Evolutionary conservation across 2,113 vertebrate genomes (phyloP), one percentile per base, ranked within the genome.

Genomic region (Baryphthengus martii): DNA sequence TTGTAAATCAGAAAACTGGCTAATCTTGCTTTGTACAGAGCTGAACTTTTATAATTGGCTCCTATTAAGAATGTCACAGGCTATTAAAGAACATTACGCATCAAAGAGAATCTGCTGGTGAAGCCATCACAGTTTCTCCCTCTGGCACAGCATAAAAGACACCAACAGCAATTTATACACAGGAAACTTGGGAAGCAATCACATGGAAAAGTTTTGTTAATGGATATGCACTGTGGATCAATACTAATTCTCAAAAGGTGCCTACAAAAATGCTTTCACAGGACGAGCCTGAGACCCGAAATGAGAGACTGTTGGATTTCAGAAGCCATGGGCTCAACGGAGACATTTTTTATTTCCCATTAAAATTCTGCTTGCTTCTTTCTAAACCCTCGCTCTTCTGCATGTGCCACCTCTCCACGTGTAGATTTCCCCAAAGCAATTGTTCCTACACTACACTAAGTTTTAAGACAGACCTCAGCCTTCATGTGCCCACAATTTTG

Each of bases 11-110:
- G 72, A 84, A 84, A 86, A 56, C 24, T 49, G 68, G 52, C 31
- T 93, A 56, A 84, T 81, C 85, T 72, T 81, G 72, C 83, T 84
- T 92, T 95, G 80, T 88, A 44, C 85, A 72, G 76, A 78, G 52
- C 47, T 87, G 65, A 94, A 84, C 53, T 77, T 93, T 61, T 84
- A 15, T 84, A 93, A 95, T 92, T 94, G 92, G 52, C n/a, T 95
- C 37, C 66, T 92, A 55, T 90, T 92, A 86, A 84, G 80, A 90
- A 90, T 75, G 70, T 87, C 85, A 84, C 56, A 78, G 82, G 45
- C 74, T 89, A 72, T 94, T 95, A 92, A 88, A 94, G 77, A 89
- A 52, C 44, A 63, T 52, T 74, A 50, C 55, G 52, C 56, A 81
- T 86, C 56, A 74, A 77, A 89, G 79, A 71, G n/a, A 50, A 92